Evolutionary conservation across 2,888 invertebrate genomes (phyloP).

Genomic region (Rhorus exstirpatorius): DNA sequence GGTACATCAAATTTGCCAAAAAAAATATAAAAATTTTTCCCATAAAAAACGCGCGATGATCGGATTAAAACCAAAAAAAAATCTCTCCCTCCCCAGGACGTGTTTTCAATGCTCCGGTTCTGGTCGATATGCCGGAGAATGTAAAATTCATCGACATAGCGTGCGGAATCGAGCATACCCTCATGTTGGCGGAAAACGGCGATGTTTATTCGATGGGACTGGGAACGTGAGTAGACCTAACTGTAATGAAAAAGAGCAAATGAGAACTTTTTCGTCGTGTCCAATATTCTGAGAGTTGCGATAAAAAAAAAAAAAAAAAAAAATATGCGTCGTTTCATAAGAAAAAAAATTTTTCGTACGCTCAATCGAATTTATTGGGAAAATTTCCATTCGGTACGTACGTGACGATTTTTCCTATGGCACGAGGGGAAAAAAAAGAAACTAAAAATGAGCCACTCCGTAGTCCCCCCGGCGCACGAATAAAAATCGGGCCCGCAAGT

Average conservation of each 20-base stretch:
- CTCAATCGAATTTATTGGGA: no score
- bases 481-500: no score
- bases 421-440: no score
- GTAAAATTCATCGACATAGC: constrained; percentile 89
- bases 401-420: no score
- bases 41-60: background rate
- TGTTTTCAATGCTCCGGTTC: constrained; percentile 89
- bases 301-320: no score
- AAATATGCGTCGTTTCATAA: no score
- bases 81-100: constrained; percentile 83
- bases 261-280: constrained; percentile 17
- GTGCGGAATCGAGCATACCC: constrained; percentile 94
- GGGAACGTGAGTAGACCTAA: constrained; percentile 89
- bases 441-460: no score
- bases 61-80: constrained; percentile 7
- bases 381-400: no score
- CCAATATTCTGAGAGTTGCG: no score
- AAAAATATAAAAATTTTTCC: background rate
- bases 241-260: background rate
- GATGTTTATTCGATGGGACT: constrained; percentile 94
- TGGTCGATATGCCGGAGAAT: constrained; percentile 87
- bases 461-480: no score
- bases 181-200: constrained; percentile 91
- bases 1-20: constrained; percentile 71
- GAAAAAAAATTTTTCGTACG: no score